phyloP scores from a whole-genome alignment of 2,888 invertebrate species.

The Chouioia cunea region DNA sequence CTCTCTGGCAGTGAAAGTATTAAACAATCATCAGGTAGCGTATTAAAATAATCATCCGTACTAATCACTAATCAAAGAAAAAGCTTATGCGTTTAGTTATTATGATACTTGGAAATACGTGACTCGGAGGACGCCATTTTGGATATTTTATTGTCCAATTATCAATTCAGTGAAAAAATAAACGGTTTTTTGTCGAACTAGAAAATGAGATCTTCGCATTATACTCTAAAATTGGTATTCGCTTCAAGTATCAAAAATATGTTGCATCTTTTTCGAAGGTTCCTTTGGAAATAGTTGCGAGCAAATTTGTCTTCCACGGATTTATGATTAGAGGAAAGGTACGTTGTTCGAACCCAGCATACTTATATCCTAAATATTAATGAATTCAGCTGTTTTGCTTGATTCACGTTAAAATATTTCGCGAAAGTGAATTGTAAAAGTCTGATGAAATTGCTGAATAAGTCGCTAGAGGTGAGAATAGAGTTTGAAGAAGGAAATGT shows the following conservation, averaged over 20 bases:
- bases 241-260: constrained; percentile 46
- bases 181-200: no score
- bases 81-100: no score
- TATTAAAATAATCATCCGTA: no score
- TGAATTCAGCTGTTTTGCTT: not conserved
- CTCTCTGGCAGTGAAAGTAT: no score
- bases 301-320: not conserved
- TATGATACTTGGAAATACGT: no score
- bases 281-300: constrained; percentile 7
- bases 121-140: no score
- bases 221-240: constrained; percentile 33
- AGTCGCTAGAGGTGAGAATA: constrained; percentile 1
- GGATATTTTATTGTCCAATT: no score
- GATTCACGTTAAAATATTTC: constrained; percentile 31
- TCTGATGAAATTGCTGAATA: constrained; percentile 43
- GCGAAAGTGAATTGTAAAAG: constrained; percentile 39
- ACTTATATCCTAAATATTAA: constrained; percentile 4
- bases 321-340: constrained; percentile 10
- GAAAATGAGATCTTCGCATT: constrained; percentile 36
- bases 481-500: constrained; percentile 11
- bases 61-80: no score
- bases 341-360: constrained; percentile 44
- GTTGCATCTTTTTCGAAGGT: constrained; percentile 3
- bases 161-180: no score
- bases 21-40: no score